Evolutionary conservation across 2,888 invertebrate genomes (phyloP).

Genomic region (Pterobdella sp.): DNA sequence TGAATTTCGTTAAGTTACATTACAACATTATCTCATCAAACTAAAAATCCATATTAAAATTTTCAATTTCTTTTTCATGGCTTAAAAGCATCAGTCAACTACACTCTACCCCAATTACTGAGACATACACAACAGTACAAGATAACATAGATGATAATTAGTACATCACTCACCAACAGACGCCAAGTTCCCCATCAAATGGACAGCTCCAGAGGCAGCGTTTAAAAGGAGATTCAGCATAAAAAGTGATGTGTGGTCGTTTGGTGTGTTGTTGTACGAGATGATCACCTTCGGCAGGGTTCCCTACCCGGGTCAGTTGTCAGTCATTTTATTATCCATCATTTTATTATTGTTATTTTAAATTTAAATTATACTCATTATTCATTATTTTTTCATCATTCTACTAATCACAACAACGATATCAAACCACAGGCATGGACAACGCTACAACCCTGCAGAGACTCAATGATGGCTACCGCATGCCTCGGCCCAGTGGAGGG

Average conservation of each 20-base stretch:
- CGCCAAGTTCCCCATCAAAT: conserved; percentile 92
- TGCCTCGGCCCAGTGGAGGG: conserved; percentile 74
- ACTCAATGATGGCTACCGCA: conserved; percentile 88
- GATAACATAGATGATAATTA: too few relatives aligned
- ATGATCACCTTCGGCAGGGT: conserved; percentile 91
- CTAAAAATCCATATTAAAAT: too few relatives aligned
- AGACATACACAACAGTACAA: too few relatives aligned
- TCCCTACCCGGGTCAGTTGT: conserved; percentile 67
- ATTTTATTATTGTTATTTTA: neutral
- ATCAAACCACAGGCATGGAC: conserved; percentile 31
- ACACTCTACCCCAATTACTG: too few relatives aligned
- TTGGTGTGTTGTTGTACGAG: conserved; percentile 88
- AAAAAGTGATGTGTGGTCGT: conserved; percentile 98
- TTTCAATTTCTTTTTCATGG: too few relatives aligned
- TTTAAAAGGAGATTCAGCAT: conserved; percentile 90
- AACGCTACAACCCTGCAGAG: conserved; percentile 63
- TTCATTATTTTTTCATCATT: neutral
- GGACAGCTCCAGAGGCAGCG: conserved; percentile 95
- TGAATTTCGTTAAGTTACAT: too few relatives aligned
- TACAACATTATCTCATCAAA: too few relatives aligned
- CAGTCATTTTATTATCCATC: neutral
- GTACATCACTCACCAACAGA: conserved; percentile 51
- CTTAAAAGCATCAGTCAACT: too few relatives aligned
- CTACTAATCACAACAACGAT: neutral
- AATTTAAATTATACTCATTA: neutral